Percentiles rank a stretch among this genome's conserved stretches.
Conservation (phyloP, 2,797 vertebrate species). For the Centropyge bicolor region DNA sequence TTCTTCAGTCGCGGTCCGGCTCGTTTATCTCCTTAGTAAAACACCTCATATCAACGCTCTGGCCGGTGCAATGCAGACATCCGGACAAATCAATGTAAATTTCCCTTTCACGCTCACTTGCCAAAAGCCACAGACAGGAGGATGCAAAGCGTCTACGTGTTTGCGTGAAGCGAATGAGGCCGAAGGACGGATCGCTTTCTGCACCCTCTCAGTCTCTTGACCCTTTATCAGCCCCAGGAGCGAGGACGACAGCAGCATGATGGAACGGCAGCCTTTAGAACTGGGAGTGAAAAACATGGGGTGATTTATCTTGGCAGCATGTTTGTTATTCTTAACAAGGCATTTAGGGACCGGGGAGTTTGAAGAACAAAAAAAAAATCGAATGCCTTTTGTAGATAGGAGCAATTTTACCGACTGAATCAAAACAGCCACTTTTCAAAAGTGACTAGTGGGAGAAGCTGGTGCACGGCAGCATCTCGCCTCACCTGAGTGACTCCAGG, state of each 20-base stretch:
- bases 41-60: constrained; percentile 65
- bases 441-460: constrained; percentile 32
- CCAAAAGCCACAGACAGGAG: constrained; percentile 55
- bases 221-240: constrained; percentile 52
- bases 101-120: constrained; percentile 64
- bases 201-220: constrained; percentile 30
- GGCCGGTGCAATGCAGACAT: constrained; percentile 63
- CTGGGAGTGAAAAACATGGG: constrained; percentile 50
- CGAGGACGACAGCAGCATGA: constrained; percentile 53
- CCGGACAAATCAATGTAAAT: constrained; percentile 56
- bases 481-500: constrained; percentile 54
- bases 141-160: constrained; percentile 30
- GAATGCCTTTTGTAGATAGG: constrained; percentile 54
- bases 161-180: constrained; percentile 1
- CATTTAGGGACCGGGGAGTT: constrained; percentile 47
- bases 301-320: constrained; percentile 67
- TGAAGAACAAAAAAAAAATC: constrained; percentile 42
- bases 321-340: constrained; percentile 75
- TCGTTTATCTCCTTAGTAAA: constrained; percentile 76
- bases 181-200: constrained; percentile 31
- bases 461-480: constrained; percentile 19
- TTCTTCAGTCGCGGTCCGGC: constrained; percentile 23
- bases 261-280: constrained; percentile 52
- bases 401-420: constrained; percentile 51
- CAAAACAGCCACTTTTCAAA: constrained; percentile 68